phyloP scores from a whole-genome alignment of 2,113 vertebrate species.

The Garra rufa region DNA sequence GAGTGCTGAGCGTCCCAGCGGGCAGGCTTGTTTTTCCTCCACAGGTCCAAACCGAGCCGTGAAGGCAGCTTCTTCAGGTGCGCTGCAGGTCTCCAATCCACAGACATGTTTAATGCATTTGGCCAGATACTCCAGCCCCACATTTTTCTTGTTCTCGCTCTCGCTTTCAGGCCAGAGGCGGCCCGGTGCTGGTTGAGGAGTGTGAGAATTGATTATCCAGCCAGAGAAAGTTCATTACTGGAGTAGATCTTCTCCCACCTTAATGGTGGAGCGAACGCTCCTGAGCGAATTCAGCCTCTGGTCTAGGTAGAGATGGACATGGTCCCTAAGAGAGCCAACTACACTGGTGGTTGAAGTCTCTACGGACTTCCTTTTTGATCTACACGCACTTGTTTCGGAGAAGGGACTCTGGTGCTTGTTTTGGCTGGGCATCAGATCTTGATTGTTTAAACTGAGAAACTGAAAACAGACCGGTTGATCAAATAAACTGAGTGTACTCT shows the following conservation, averaged over 20 bases:
- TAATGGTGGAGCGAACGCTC: conserved; percentile 6
- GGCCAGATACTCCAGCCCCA: neutral
- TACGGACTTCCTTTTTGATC: neutral
- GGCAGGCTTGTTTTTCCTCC: conserved; percentile 48
- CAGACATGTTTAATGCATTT: conserved; percentile 60
- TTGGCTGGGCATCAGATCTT: conserved; percentile 45
- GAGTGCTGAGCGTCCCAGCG: conserved; percentile 46
- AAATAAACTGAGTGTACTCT: conserved; percentile 53
- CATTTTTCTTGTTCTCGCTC: neutral
- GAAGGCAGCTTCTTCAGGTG: conserved; percentile 55
- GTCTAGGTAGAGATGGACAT: neutral
- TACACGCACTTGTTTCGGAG: conserved; percentile 27
- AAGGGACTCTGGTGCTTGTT: conserved; percentile 22
- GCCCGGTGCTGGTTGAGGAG: conserved; percentile 12
- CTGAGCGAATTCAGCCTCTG: conserved; percentile 14
- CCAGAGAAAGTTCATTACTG: conserved; percentile 52
- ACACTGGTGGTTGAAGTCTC: neutral
- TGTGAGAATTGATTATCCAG: conserved; percentile 55
- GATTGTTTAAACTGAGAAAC: conserved; percentile 49
- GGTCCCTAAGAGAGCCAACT: neutral
- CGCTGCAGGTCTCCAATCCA: conserved; percentile 48
- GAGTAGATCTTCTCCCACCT: conserved; percentile 45
- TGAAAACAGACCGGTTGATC: conserved; percentile 50
- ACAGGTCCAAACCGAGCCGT: conserved; percentile 47
- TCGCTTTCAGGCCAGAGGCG: conserved; percentile 37